A percentile compares a stretch with the other conserved stretches of the same genome.
These are phyloP conservation scores for Meleagris gallopavo DNA, from an alignment of 2,113 vertebrate genomes.

Conservation along the genomic window DNA sequence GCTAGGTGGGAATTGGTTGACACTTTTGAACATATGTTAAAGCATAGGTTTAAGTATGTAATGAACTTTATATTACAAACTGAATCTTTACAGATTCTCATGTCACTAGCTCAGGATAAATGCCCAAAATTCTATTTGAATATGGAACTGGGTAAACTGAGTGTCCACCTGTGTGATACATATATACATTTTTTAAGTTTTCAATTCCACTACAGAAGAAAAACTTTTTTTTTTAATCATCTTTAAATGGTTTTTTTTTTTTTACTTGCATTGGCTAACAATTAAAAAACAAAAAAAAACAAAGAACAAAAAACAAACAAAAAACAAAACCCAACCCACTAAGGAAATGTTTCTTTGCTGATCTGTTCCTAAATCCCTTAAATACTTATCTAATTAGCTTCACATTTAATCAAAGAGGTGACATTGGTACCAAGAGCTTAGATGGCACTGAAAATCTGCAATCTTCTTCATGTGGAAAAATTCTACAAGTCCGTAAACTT, in stretches of 20 bases:
- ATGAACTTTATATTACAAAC: background rate
- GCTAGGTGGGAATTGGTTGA: slow-evolving; percentile 22
- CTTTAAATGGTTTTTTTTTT: background rate
- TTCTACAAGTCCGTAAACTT: background rate
- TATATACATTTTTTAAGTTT: background rate
- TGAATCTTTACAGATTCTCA: background rate
- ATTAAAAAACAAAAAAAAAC: background rate
- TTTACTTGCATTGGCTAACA: background rate
- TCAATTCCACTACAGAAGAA: background rate
- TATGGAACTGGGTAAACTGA: background rate
- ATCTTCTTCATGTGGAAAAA: background rate
- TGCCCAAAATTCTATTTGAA: slow-evolving; percentile 12
- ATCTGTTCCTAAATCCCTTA: background rate
- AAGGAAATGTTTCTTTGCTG: background rate
- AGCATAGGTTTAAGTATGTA: slow-evolving; percentile 9
- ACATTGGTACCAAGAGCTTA: background rate
- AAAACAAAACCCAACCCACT: too few species aligned
- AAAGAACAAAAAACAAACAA: too few species aligned
- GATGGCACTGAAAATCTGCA: background rate
- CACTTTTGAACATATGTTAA: slow-evolving; percentile 20
- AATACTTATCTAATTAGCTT: background rate
- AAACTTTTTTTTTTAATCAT: background rate
- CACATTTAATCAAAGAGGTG: background rate
- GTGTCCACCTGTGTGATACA: background rate
- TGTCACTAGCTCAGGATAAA: background rate